These are phyloP conservation scores for Lepus oiostolus DNA, from an alignment of 2,797 vertebrate genomes.

Conservation along the genomic window DNA sequence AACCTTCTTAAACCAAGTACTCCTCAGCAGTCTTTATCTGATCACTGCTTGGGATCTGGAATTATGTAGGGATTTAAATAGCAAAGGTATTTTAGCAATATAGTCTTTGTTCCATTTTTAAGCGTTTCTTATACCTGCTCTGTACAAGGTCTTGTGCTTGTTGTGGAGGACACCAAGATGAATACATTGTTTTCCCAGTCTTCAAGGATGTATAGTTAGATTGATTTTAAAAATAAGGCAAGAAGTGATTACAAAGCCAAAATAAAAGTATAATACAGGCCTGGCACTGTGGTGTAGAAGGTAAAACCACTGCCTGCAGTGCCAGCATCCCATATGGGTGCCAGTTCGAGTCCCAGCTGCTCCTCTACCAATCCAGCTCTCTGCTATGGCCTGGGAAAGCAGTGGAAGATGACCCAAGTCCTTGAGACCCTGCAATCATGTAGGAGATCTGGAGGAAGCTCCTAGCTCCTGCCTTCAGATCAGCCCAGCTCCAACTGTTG, in stretches of 20 bases:
- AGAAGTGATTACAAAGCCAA: background rate
- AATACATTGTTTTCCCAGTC: background rate
- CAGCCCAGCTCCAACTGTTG: no score
- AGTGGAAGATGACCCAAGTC: no score
- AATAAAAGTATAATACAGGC: background rate
- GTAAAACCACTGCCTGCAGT: no score
- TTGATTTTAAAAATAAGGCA: background rate
- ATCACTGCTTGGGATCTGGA: background rate
- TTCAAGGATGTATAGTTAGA: slow-evolving; percentile 8
- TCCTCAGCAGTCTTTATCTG: background rate
- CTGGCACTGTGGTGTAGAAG: no score
- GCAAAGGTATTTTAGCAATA: background rate
- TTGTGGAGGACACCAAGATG: background rate
- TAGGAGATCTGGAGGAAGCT: no score
- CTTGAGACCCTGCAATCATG: no score
- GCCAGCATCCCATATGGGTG: no score
- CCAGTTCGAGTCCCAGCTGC: no score
- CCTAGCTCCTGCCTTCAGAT: no score
- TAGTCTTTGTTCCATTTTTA: background rate
- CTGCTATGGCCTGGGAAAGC: no score
- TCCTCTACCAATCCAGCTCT: no score
- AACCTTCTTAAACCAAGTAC: background rate
- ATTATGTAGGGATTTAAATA: background rate
- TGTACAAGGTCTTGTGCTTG: background rate
- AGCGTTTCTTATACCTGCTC: background rate